A percentile compares a stretch with the other conserved stretches of the same genome.
phyloP scores from a whole-genome alignment of 2,113 vertebrate species.

The Triplophysa rosa region DNA sequence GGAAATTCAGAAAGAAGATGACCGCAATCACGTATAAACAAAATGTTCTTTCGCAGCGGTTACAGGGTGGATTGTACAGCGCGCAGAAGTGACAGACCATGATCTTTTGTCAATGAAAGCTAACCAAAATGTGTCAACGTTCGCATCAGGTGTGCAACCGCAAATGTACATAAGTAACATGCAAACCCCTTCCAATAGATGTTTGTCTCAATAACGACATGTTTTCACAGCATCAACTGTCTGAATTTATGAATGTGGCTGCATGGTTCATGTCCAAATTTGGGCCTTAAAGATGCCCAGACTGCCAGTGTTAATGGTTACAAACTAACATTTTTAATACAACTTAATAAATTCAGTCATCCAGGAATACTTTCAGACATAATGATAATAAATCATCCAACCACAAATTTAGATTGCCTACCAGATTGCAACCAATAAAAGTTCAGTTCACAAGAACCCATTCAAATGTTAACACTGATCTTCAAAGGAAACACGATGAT shows the following conservation, averaged over 20 bases:
- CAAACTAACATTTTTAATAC: neutral
- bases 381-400: neutral
- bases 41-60: slow-evolving; percentile 54
- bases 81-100: slow-evolving; percentile 50
- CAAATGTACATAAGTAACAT: slow-evolving; percentile 50
- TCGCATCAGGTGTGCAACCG: slow-evolving; percentile 53
- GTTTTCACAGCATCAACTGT: neutral
- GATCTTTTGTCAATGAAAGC: slow-evolving; percentile 51
- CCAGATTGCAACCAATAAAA: neutral
- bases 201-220: slow-evolving; percentile 25
- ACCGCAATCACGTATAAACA: slow-evolving; percentile 65
- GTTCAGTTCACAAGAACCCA: neutral
- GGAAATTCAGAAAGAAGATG: slow-evolving; percentile 36
- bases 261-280: neutral
- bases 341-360: neutral
- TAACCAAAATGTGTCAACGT: slow-evolving; percentile 46
- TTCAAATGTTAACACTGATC: slow-evolving; percentile 17
- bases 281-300: neutral
- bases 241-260: slow-evolving; percentile 18
- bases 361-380: neutral
- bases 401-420: neutral
- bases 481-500: slow-evolving; percentile 38
- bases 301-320: neutral
- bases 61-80: slow-evolving; percentile 23
- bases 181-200: slow-evolving; percentile 31